Base-by-base conservation (phyloP, 1,140 invertebrate species). In the Asobara japonica region DNA sequence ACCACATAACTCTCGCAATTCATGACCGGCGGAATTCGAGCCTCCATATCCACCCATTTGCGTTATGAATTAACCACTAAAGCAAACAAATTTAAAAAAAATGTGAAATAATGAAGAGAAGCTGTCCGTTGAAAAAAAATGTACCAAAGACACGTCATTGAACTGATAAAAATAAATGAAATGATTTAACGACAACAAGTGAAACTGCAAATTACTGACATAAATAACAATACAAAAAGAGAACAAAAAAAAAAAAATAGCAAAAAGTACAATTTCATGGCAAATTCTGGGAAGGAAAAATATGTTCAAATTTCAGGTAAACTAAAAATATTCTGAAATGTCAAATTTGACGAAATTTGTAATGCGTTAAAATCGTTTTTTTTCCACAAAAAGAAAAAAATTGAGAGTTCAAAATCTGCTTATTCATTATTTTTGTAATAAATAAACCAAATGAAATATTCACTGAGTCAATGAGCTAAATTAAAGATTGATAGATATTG, bases 111-210 rank as follows among this genome's bases (percentile, higher is more conserved):
- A 70, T 80, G 77, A 78, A 78, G 80, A 76, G 80, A 80, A 74
- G 82, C 82, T 85, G 82, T 84, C 79, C 76, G 79, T 85, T 84
- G 79, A 84, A 45, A 81, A 45, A 10, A 16, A 85, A 84, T 82
- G 81, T 85, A 85, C 85, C 85, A 87, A 86, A 87, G 85, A 87
- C 79, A 83, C 78, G 78, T 84, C 80, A 78, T 78, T 84, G 82
- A 81, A 81, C 77, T 79, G 78, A 79, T 78, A 68, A 78, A 78
- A 76, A 51, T 36, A 75, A 71, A 76, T 79, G 79, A 77, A 78
- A 80, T 80, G n/a, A 64, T 72, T 65, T 31, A 67, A 61, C 51
- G 45, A 30, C n/a, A 69, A 73, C 31, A 38, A 64, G 36, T 65
- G 61, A 66, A 73, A 72, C n/a, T 27, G 11, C 10, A 29, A 75